Evolutionary conservation across 2,113 vertebrate species (phyloP).

Genomic region (Rhynchopsitta pachyrhyncha): DNA sequence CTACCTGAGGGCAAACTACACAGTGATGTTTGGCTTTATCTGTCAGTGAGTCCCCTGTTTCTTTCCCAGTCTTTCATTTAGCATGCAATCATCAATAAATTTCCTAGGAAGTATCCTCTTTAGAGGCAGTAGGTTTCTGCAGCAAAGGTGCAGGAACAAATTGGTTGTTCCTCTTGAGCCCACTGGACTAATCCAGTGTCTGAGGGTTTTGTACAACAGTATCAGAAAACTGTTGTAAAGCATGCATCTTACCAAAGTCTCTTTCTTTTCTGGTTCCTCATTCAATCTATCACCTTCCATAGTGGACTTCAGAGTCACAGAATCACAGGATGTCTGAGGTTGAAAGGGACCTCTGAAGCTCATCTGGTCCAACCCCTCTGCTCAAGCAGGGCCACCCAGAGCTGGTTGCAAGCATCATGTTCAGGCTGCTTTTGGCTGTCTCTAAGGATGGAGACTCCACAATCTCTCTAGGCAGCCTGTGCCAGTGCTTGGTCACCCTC

Average conservation of each 20-base stretch:
- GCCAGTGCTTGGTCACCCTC: neutral
- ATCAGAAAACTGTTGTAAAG: neutral
- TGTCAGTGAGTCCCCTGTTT: neutral
- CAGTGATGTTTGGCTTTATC: neutral
- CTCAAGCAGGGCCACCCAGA: neutral
- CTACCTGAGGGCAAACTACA: neutral
- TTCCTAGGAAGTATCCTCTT: neutral
- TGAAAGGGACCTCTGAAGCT: neutral
- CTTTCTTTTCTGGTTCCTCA: neutral
- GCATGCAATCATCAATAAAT: neutral
- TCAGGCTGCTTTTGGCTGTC: neutral
- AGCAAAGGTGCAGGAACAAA: neutral
- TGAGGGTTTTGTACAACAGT: neutral
- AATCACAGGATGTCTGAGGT: neutral
- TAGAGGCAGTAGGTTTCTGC: neutral
- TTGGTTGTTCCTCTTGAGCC: neutral
- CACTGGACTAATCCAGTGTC: neutral
- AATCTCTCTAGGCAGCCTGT: neutral
- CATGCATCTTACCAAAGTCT: neutral
- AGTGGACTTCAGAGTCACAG: neutral
- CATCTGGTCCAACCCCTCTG: neutral
- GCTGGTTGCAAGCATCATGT: fast-evolving
- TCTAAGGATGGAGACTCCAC: neutral
- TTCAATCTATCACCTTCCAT: neutral
- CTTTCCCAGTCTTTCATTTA: neutral